These are phyloP conservation scores for Rhipidura dahli DNA, from an alignment of 2,113 vertebrate species.

Conservation along the genomic window DNA sequence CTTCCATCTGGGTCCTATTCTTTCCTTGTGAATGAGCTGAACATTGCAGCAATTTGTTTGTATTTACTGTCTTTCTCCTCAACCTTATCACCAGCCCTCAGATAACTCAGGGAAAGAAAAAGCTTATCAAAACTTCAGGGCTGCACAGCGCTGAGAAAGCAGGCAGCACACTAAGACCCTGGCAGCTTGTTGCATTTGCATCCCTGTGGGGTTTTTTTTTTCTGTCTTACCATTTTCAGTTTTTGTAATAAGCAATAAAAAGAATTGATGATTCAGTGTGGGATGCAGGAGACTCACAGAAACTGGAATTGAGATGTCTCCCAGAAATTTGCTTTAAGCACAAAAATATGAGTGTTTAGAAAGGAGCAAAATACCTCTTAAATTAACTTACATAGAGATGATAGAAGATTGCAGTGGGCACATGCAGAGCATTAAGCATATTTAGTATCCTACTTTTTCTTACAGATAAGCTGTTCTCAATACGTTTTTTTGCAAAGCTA, in stretches of 20 bases:
- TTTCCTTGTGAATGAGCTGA: constrained; percentile 38
- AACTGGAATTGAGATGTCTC: constrained; percentile 13
- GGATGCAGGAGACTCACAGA: neutral
- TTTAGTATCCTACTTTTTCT: constrained; percentile 8
- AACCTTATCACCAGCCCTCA: constrained; percentile 49
- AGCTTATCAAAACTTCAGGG: constrained; percentile 47
- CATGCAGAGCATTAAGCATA: neutral
- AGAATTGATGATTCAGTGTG: constrained; percentile 16
- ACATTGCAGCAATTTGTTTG: constrained; percentile 41
- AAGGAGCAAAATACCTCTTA: neutral
- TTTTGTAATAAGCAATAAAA: constrained; percentile 26
- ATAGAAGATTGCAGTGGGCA: neutral
- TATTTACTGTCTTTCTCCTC: constrained; percentile 39
- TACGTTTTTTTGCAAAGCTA: constrained; percentile 5
- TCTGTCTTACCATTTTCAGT: neutral
- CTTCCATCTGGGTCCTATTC: constrained; percentile 49
- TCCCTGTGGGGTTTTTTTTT: constrained; percentile 26
- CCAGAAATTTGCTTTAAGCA: neutral
- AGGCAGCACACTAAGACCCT: neutral
- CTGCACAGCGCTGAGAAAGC: constrained; percentile 35
- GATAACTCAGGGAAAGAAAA: constrained; percentile 25
- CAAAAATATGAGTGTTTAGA: neutral
- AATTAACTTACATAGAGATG: neutral
- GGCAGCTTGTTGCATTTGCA: constrained; percentile 58
- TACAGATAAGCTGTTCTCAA: constrained; percentile 17